phyloP scores from a whole-genome alignment of 2,888 invertebrate species.

The Didymodactylos carnosus region DNA sequence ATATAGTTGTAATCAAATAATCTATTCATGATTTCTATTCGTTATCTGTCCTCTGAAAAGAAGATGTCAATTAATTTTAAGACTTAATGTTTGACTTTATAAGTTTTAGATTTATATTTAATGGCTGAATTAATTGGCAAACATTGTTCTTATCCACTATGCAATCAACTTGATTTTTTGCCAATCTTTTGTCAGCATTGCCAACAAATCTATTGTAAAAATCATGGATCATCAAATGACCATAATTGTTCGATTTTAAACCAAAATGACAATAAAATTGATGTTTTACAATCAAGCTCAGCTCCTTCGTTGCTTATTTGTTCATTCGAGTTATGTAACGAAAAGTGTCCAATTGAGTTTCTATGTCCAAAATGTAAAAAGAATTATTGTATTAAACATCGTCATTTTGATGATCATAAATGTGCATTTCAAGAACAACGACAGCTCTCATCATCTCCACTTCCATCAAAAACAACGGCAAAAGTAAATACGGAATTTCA shows the following conservation, averaged over 20 bases:
- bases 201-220: slow-evolving; percentile 1
- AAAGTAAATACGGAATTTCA: background rate
- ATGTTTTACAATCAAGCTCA: background rate
- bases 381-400: slow-evolving; percentile 9
- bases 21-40: no score
- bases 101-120: no score
- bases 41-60: no score
- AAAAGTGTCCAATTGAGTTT: background rate
- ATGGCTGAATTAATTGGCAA: slow-evolving; percentile 1
- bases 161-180: slow-evolving; percentile 10
- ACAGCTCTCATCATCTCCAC: background rate
- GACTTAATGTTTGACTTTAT: no score
- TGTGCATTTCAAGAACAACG: background rate
- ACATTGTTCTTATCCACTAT: slow-evolving; percentile 2
- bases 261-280: background rate
- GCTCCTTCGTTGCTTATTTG: background rate
- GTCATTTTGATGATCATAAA: slow-evolving; percentile 1
- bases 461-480: background rate
- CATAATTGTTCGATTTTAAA: background rate
- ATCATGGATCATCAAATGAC: background rate
- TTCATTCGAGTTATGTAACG: background rate
- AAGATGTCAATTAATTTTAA: no score
- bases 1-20: no score
- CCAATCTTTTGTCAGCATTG: slow-evolving; percentile 4
- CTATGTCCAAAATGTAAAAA: slow-evolving; percentile 1